Evolutionary conservation across 2,888 invertebrate species (phyloP).

Genomic region (Silvanus unidentatus): DNA sequence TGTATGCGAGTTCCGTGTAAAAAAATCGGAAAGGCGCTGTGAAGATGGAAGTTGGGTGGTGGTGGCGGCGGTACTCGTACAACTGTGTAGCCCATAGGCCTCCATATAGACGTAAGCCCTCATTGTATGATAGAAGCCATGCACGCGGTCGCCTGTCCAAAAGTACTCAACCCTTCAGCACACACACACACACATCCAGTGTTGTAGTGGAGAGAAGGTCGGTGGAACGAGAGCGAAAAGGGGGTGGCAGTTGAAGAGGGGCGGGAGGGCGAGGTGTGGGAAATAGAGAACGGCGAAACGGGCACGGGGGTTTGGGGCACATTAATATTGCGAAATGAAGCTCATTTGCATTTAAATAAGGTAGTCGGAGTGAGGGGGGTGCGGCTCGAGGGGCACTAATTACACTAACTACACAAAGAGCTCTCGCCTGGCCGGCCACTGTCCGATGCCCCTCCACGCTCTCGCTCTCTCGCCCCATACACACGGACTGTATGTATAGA

Average conservation of each 20-base stretch:
- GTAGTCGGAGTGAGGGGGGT: slow-evolving; percentile 44
- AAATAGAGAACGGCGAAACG: slow-evolving; percentile 30
- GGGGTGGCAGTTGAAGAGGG: not conserved
- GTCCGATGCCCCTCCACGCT: slow-evolving; percentile 36
- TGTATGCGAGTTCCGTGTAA: too few relatives aligned
- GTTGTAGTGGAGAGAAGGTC: not conserved
- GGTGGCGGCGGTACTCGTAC: too few relatives aligned
- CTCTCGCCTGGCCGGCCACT: slow-evolving; percentile 48
- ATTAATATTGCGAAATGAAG: slow-evolving; percentile 86
- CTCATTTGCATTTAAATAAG: slow-evolving; percentile 89
- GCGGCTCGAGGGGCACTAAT: slow-evolving; percentile 44
- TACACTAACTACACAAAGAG: slow-evolving; percentile 51
- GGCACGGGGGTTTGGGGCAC: slow-evolving; percentile 56
- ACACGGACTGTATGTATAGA: slow-evolving; percentile 9
- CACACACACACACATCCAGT: too few relatives aligned
- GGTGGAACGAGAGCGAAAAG: not conserved
- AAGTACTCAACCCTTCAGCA: slow-evolving; percentile 27
- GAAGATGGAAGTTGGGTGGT: too few relatives aligned
- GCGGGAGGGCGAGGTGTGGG: slow-evolving; percentile 15
- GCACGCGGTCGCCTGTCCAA: slow-evolving; percentile 27
- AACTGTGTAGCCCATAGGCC: too few relatives aligned
- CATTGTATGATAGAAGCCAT: slow-evolving; percentile 26
- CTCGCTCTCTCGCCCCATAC: too few relatives aligned
- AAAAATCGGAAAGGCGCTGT: slow-evolving; percentile 19
- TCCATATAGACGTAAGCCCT: slow-evolving; percentile 5